Evolutionary conservation across 2,888 invertebrate species (phyloP), one percentile per base, ranked within the genome.

Genomic region (Cosmopolites sordidus): DNA sequence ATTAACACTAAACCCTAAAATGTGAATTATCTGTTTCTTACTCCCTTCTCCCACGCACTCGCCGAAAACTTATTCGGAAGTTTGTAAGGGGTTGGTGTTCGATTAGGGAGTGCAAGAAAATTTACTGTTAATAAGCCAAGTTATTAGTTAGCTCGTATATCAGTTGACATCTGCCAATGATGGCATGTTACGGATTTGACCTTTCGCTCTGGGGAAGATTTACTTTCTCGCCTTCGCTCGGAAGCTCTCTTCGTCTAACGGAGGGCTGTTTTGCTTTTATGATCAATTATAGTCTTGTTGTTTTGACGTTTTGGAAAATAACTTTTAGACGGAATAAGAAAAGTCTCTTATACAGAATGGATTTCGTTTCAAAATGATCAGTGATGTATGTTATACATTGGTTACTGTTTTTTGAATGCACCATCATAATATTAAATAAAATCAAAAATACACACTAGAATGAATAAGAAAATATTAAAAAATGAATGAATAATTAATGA

Each of bases 81-180:
- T 55, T 55, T 30, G 48, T 44, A 56, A 56, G 51, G 56, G 56
- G 51, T 51, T 45, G 56, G 51, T 11, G n/a, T 48, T 43, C 47
- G 51, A 55, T 47, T 51, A 33, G 22, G 38, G 44, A 33, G 39
- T n/a, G 45, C 51, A 56, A 55, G 58, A 55, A 58, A 58, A 58
- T 58, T 58, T 58, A 58, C 58, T 56, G 58, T 58, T 58, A 58
- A 58, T 58, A 55, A 58, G 55, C 55, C 55, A 56, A 56, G 56
- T 58, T 58, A 58, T 58, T 58, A 58, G 58, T 73, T 73, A 73
- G 71, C 68, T 73, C 73, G 73, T 75, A 75, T 74, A 74, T 75
- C 74, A 75, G 69, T 65, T 70, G 72, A 73, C 73, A 73, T 74
- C 74, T 75, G 75, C 72, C 73, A 71, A 69, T 75, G 75, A 75